A percentile compares a stretch with the other conserved stretches of the same genome.
Conservation (phyloP, 1,140 invertebrate genomes). For the Drosophila seguyi region DNA sequence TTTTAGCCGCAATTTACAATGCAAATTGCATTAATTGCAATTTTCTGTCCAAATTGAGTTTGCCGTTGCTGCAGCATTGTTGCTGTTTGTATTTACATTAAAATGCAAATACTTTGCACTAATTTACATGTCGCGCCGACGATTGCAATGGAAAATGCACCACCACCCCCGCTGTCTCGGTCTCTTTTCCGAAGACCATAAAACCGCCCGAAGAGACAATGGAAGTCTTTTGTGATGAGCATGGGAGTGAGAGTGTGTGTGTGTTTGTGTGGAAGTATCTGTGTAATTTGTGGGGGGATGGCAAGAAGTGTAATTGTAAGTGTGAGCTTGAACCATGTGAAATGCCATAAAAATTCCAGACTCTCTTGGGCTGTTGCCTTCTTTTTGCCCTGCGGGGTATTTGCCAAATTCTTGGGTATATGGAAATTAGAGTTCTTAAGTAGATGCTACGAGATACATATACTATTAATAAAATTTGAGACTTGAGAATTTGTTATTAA, state of each 20-base stretch:
- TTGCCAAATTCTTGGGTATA: not conserved
- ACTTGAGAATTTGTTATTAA: not conserved
- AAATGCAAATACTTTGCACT: conserved; percentile 74
- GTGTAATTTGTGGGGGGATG: conserved; percentile 10
- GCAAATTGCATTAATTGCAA: conserved; percentile 76
- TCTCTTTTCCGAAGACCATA: conserved; percentile 2
- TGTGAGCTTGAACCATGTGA: conserved; percentile 60
- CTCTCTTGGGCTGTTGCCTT: conserved; percentile 10
- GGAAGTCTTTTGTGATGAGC: conserved; percentile 58
- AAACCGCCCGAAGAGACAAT: conserved; percentile 49
- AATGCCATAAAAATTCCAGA: conserved; percentile 78
- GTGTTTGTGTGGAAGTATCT: conserved; percentile 17
- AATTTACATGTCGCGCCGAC: conserved; percentile 75
- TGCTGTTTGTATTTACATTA: conserved; percentile 56
- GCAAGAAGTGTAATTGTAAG: conserved; percentile 45
- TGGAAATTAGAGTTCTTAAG: not conserved
- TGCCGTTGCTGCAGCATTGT: conserved; percentile 19
- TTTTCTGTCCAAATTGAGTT: conserved; percentile 55
- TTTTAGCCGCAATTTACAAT: conserved; percentile 58
- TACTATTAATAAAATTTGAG: not conserved
- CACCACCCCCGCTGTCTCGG: not conserved
- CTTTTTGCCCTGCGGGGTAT: not conserved
- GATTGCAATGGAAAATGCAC: conserved; percentile 41
- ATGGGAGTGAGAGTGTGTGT: not conserved
- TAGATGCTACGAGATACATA: too few relatives aligned